Evolutionary conservation across 2,888 invertebrate species (phyloP).

Genomic region (Rotaria macrura): DNA sequence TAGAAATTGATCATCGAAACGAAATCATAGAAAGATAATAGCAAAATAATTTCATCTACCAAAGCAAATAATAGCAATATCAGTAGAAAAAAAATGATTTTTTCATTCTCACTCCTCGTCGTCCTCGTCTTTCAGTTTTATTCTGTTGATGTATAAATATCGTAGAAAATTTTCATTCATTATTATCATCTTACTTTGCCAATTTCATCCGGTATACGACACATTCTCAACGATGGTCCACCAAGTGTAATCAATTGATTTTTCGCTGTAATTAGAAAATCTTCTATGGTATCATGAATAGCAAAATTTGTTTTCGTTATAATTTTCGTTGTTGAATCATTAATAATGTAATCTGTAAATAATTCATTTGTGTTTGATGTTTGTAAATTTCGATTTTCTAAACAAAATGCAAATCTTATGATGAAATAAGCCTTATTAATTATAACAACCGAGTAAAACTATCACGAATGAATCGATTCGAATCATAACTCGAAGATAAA

Average conservation of each 20-base stretch:
- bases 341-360: background rate
- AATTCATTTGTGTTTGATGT: background rate
- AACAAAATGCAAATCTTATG: too few species aligned
- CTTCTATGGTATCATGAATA: background rate
- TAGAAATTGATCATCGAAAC: too few species aligned
- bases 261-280: background rate
- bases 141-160: background rate
- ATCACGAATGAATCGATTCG: too few species aligned
- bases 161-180: background rate
- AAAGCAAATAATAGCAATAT: background rate
- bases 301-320: background rate
- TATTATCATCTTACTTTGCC: background rate
- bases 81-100: background rate
- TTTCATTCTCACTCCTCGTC: background rate
- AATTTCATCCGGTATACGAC: slow-evolving; percentile 14
- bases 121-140: background rate
- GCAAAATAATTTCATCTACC: background rate
- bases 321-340: background rate
- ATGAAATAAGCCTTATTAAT: too few species aligned
- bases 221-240: background rate
- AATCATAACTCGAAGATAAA: too few species aligned
- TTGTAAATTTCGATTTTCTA: too few species aligned
- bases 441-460: too few species aligned
- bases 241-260: background rate
- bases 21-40: background rate